Percentiles rank a stretch among this genome's conserved stretches.
Conservation (phyloP, 2,888 invertebrate genomes). For the Mamestra brassicae region DNA sequence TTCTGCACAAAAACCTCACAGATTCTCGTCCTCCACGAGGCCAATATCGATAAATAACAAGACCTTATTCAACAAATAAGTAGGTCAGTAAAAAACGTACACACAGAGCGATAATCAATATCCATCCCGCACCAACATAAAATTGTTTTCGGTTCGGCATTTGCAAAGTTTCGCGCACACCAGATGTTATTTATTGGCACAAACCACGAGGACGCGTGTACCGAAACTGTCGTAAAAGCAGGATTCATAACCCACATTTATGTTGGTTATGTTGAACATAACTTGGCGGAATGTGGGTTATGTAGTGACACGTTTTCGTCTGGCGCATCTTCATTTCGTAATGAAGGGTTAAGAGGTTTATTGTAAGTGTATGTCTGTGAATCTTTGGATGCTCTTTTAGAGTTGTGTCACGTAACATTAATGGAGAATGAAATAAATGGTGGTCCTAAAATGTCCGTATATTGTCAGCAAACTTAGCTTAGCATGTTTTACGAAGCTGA, state of each 20-base stretch:
- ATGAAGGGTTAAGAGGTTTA: constrained; percentile 50
- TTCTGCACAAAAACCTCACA: neutral
- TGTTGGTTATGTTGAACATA: constrained; percentile 55
- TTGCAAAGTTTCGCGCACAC: constrained; percentile 65
- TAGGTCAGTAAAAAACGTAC: constrained; percentile 50
- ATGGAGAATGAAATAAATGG: neutral
- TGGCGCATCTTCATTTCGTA: constrained; percentile 43
- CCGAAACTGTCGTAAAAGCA: constrained; percentile 71
- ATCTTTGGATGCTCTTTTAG: neutral
- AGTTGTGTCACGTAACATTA: neutral
- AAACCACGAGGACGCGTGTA: constrained; percentile 64
- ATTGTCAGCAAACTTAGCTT: neutral
- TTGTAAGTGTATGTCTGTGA: constrained; percentile 2
- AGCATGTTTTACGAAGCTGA: too few species aligned
- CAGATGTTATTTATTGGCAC: constrained; percentile 72
- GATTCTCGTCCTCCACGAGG: neutral
- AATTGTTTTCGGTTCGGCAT: constrained; percentile 62
- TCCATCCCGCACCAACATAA: constrained; percentile 46
- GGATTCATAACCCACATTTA: constrained; percentile 70
- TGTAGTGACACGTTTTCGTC: constrained; percentile 67
- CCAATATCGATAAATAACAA: constrained; percentile 11
- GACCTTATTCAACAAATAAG: constrained; percentile 34
- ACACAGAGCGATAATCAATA: constrained; percentile 55
- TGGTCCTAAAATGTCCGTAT: neutral
- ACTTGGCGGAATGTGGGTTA: constrained; percentile 65